Conservation (phyloP, 2,888 invertebrate genomes). For the Lamellibrachia columna region DNA sequence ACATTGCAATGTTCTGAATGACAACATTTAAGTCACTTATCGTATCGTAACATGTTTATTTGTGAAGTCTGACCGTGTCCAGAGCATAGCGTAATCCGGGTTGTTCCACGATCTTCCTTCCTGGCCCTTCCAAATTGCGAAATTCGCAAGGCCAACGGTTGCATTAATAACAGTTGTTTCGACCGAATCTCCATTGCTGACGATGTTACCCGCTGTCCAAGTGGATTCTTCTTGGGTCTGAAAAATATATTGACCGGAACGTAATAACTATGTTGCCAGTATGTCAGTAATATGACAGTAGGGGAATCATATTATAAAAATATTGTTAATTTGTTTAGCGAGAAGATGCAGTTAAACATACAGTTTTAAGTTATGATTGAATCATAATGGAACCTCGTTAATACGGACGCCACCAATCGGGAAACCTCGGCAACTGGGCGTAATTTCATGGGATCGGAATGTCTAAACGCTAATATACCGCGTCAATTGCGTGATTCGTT, state of each 20-base stretch:
- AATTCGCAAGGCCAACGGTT: neutral
- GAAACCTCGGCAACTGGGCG: too few species aligned
- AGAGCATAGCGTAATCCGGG: neutral
- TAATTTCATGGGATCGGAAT: too few species aligned
- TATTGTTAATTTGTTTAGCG: too few species aligned
- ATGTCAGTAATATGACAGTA: neutral
- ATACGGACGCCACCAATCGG: too few species aligned
- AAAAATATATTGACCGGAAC: neutral
- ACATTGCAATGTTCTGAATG: neutral
- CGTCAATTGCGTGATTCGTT: too few species aligned
- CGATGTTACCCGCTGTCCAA: neutral
- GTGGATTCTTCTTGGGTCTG: neutral
- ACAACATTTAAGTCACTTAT: neutral
- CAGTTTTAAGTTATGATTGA: too few species aligned
- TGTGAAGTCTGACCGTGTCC: neutral
- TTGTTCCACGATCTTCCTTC: neutral
- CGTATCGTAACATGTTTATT: neutral
- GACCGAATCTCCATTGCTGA: neutral
- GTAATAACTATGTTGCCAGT: neutral
- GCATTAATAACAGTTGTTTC: neutral
- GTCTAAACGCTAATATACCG: too few species aligned
- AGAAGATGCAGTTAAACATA: too few species aligned
- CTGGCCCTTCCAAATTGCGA: neutral
- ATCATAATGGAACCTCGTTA: too few species aligned
- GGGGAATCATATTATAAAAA: too few species aligned